Conservation (phyloP, 2,113 vertebrate species). For the Paratilapia polleni region DNA sequence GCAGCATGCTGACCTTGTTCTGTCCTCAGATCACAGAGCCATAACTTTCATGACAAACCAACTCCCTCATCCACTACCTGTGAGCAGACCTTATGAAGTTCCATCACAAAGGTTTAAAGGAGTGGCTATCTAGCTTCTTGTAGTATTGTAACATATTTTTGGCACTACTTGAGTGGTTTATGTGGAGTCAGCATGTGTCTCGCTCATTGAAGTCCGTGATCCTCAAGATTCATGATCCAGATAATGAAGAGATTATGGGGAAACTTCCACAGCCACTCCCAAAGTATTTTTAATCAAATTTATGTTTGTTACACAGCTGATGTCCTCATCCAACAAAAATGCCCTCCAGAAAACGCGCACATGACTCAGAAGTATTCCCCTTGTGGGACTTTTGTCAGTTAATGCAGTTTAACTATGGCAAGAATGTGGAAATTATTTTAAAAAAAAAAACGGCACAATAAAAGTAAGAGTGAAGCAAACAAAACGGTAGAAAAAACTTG, state of each 20-base stretch:
- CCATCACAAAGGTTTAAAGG: slow-evolving; percentile 59
- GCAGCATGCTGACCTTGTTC: slow-evolving; percentile 58
- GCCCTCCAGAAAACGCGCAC: neutral
- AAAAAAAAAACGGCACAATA: neutral
- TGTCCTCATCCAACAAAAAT: neutral
- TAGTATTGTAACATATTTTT: neutral
- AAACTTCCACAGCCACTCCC: neutral
- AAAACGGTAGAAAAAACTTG: neutral
- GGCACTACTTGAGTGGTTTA: neutral
- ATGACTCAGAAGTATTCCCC: slow-evolving; percentile 28
- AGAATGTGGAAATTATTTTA: neutral
- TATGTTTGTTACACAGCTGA: neutral
- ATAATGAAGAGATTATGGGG: neutral
- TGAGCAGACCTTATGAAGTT: neutral
- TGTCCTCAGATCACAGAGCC: slow-evolving; percentile 23
- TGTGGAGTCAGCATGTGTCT: slow-evolving; percentile 10
- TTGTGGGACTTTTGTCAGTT: neutral
- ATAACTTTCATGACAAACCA: neutral
- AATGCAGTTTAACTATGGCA: neutral
- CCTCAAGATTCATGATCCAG: neutral
- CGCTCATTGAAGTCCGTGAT: neutral
- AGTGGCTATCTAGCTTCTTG: neutral
- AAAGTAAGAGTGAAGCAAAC: slow-evolving; percentile 6
- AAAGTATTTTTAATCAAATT: slow-evolving; percentile 13
- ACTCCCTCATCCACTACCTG: neutral